phyloP scores from a whole-genome alignment of 2,888 invertebrate species.

The Marasmarcha lunaedactyla region DNA sequence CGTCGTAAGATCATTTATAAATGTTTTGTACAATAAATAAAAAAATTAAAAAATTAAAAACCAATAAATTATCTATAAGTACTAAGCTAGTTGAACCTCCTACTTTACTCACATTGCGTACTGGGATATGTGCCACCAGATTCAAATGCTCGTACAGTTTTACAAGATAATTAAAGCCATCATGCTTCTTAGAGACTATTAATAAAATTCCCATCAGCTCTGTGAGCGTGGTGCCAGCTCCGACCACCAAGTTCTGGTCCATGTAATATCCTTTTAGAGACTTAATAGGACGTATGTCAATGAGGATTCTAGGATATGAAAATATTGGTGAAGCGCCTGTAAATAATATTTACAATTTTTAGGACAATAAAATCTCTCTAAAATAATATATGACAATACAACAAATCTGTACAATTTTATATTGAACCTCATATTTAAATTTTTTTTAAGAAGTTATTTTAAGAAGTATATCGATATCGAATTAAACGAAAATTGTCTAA shows the following conservation, averaged over 20 bases:
- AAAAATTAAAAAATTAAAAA: no score
- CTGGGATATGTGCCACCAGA: slow-evolving; percentile 78
- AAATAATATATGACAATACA: background rate
- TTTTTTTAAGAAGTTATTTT: no score
- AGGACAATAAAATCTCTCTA: background rate
- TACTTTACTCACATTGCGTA: slow-evolving; percentile 74
- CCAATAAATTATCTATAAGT: slow-evolving; percentile 58
- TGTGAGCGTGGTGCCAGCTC: slow-evolving; percentile 72
- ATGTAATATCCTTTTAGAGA: slow-evolving; percentile 61
- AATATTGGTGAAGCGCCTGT: slow-evolving; percentile 52
- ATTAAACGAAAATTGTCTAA: no score
- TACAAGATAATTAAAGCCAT: slow-evolving; percentile 70
- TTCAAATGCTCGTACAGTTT: slow-evolving; percentile 74
- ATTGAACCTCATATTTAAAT: no score
- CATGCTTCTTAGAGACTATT: slow-evolving; percentile 24
- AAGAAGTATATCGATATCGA: background rate
- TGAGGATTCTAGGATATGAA: slow-evolving; percentile 59
- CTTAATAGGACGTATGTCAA: slow-evolving; percentile 72
- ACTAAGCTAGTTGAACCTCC: slow-evolving; percentile 1
- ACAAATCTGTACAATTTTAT: background rate
- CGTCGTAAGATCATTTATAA: no score
- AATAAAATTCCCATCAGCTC: slow-evolving; percentile 63
- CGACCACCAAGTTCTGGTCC: slow-evolving; percentile 61
- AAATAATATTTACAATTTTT: slow-evolving; percentile 13
- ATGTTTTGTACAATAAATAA: no score